Percentiles rank a stretch among this genome's conserved stretches.
These are phyloP conservation scores for Stratiolaelaps scimitus DNA, from an alignment of 1,140 invertebrate genomes.

Conservation along the genomic window DNA sequence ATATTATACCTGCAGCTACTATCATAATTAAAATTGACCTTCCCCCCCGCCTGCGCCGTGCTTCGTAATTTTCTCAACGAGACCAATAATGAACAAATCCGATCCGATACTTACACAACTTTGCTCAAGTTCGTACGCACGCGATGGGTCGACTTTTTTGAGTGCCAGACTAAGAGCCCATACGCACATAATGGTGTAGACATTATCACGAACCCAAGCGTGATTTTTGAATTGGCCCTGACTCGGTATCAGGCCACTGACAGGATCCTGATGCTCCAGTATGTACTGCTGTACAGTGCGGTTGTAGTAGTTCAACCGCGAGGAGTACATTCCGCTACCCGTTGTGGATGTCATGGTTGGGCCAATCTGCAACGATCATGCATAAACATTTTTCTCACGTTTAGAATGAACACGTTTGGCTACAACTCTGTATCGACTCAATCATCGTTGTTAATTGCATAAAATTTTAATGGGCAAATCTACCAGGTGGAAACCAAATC, in stretches of 20 bases:
- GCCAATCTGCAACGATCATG: too few relatives aligned
- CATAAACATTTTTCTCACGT: too few relatives aligned
- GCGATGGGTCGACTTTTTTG: conserved; percentile 85
- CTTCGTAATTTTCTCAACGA: too few relatives aligned
- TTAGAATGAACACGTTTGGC: too few relatives aligned
- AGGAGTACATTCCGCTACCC: conserved; percentile 7
- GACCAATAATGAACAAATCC: background rate
- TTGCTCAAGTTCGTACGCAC: conserved; percentile 94
- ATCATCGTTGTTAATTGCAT: too few relatives aligned
- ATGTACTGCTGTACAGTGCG: conserved; percentile 79
- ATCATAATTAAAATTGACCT: too few relatives aligned
- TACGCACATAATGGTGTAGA: conserved; percentile 89
- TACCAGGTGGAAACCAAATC: too few relatives aligned
- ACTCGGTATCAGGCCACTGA: conserved; percentile 81
- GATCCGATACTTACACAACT: conserved; percentile 38
- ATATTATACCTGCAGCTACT: too few relatives aligned
- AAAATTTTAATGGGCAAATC: too few relatives aligned
- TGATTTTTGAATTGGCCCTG: conserved; percentile 60
- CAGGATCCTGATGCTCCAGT: conserved; percentile 76
- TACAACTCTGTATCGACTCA: too few relatives aligned
- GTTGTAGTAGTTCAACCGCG: conserved; percentile 81
- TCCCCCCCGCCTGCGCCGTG: too few relatives aligned
- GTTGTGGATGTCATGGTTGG: background rate
- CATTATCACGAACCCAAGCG: conserved; percentile 97
- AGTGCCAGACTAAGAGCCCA: conserved; percentile 98